Evolutionary conservation across 2,888 invertebrate species (phyloP), one percentile per base, ranked within the genome.

Genomic region (Drosophila neonasuta): DNA sequence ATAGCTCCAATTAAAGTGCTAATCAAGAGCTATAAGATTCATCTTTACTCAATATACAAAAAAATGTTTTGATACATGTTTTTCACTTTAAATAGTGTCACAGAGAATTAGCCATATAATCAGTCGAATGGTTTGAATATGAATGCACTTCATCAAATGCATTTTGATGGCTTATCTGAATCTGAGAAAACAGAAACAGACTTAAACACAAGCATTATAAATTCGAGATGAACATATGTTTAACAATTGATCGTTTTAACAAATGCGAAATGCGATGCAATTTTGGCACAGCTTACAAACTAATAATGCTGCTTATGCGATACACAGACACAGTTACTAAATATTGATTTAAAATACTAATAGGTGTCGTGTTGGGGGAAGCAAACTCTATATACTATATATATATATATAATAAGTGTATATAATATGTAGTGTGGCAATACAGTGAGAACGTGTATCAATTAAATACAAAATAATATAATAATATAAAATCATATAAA

Each of bases 261-360:
- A 55, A 56, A 34, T 34, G 34, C 34, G 34, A 34, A 39, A 39
- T 41, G 39, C 13, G 44, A 44, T 36, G 36, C 36, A 66, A 69
- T 80, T 85, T 86, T 80, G 83, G 78, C 80, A 80, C 79, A 84
- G 58, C 79, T 83, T 80, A 36, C 36, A 74, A 68, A 68, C 66
- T 68, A 56, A 58, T 20, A 56, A 66, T 52, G 60, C 63, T 66
- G 60, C 63, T 66, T 61, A 36, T 36, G 36, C 11, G 32, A 32
- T 9, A 70, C 24, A 24, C 36, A 46, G 15, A 41, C 30, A 30
- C 51, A 51, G n/a, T 52, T 50, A 52, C 51, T 67, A 61, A 62
- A 20, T 29, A 34, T 24, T 20, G 68, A 24, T 24, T 24, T 24
- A 24, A 24, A 80, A 80, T 79, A 79, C 80, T 85, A 82, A 65